Base-by-base conservation (phyloP, 1,140 invertebrate species). In the Archegozetes longisetosus region DNA sequence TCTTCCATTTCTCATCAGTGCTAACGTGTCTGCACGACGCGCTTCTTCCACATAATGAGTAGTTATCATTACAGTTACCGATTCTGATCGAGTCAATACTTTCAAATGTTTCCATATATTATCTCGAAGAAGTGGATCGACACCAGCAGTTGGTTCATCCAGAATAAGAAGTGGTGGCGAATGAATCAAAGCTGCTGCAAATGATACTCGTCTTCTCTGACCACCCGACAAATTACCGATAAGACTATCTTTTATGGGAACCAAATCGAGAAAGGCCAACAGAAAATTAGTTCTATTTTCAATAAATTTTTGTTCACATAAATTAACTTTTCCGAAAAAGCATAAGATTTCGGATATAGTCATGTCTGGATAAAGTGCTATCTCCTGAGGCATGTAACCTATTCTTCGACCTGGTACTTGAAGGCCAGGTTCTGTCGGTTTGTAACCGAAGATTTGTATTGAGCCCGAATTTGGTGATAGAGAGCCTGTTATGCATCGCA, bases 241-340 rank as follows among this genome's bases (percentile, higher is more conserved):
- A 49, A 60, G 17, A 14, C 55, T 29, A 25, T 49, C 25, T 24
- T 57, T 57, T 14, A 22, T 82, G 2, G 88, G 88, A n/a, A n/a
- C n/a, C 63, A 93, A 73, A 72, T 90, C 84, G 2, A 93, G 76
- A 70, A 96, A 92, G 68, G 88, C 83, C 1, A 94, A 71, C 2
- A 96, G 76, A 73, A 95, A 95, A 59, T 84, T 79, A 61, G 88
- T 79, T 65, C 88, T 79, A 61, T 86, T 82, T 14, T 62, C n/a
- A 26, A 67, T 46, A 4, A 24, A 9, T 2, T 50, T 53, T 3
- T 29, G 14, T 14, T 53, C 76, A 88, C 95, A 91, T 57, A 87
- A 84, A 69, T 91, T 88, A 66, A 96, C 85, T 79, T 87, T 86
- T 20, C 91, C 91, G 71, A 95, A 96, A 70, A 92, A 96, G 76